A percentile compares a stretch with the other conserved stretches of the same genome.
These are phyloP conservation scores for Pollenia griseotomentosa DNA, from an alignment of 2,888 invertebrate genomes.

Conservation along the genomic window DNA sequence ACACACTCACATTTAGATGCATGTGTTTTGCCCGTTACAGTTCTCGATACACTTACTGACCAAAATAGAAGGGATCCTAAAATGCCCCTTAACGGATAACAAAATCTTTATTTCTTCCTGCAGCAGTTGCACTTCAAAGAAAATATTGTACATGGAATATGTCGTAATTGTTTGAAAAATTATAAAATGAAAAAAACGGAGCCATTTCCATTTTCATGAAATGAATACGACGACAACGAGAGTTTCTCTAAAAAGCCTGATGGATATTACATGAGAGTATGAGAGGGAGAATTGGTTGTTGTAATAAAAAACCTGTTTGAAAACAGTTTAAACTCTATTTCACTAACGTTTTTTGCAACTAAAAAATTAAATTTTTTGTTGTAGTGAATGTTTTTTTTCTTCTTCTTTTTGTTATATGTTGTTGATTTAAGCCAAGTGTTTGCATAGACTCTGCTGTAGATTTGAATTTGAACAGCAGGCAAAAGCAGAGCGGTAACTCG, in stretches of 20 bases:
- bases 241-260: conserved; percentile 35
- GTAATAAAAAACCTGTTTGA: conserved; percentile 63
- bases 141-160: conserved; percentile 39
- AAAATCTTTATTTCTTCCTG: background rate
- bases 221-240: conserved; percentile 17
- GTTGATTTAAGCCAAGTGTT: conserved; percentile 71
- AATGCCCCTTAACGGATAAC: background rate
- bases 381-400: conserved; percentile 14
- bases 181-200: background rate
- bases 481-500: background rate
- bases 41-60: background rate
- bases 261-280: conserved; percentile 15
- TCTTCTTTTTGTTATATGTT: conserved; percentile 50
- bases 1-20: no score
- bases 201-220: conserved; percentile 41
- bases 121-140: conserved; percentile 23
- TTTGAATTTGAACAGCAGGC: conserved; percentile 51
- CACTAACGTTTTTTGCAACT: conserved; percentile 29
- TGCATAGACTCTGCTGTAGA: conserved; percentile 63
- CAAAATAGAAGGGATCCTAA: background rate
- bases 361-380: conserved; percentile 41
- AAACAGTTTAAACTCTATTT: conserved; percentile 64
- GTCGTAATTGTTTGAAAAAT: conserved; percentile 50
- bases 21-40: no score
- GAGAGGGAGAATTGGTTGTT: background rate